phyloP scores from a whole-genome alignment of 2,797 vertebrate genomes.

The Enteromius trimaculatus region DNA sequence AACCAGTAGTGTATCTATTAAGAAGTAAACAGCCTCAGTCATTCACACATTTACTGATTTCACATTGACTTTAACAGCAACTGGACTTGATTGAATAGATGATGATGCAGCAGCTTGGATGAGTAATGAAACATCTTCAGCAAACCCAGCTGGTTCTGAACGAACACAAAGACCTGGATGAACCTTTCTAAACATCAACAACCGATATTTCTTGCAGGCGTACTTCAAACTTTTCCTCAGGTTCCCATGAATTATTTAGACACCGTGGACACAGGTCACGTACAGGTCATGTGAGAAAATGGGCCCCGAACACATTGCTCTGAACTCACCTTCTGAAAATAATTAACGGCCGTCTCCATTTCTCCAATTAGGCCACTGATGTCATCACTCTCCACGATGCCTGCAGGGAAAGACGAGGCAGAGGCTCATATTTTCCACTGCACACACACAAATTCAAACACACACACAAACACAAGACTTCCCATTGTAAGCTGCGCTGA shows the following conservation, averaged over 20 bases:
- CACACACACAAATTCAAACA: neutral
- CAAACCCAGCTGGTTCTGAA: neutral
- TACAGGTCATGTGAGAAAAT: neutral
- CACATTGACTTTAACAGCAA: neutral
- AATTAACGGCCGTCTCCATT: conserved; percentile 79
- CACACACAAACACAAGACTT: conserved; percentile 1
- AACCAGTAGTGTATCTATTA: neutral
- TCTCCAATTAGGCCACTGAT: conserved; percentile 75
- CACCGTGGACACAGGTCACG: neutral
- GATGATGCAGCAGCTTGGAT: neutral
- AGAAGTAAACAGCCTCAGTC: neutral
- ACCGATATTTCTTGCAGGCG: conserved; percentile 8
- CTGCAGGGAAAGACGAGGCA: conserved; percentile 64
- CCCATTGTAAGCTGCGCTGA: neutral
- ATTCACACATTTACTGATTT: neutral
- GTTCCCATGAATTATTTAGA: conserved; percentile 16
- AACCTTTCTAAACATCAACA: neutral
- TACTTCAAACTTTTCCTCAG: conserved; percentile 4
- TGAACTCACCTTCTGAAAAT: conserved; percentile 81
- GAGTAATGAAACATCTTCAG: neutral
- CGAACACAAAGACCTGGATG: neutral
- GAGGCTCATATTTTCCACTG: conserved; percentile 38
- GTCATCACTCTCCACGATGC: conserved; percentile 85
- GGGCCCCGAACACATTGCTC: neutral
- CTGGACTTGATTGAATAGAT: neutral